These are phyloP conservation scores for Trematocara variabile DNA, from an alignment of 2,113 vertebrate genomes.

Conservation along the genomic window DNA sequence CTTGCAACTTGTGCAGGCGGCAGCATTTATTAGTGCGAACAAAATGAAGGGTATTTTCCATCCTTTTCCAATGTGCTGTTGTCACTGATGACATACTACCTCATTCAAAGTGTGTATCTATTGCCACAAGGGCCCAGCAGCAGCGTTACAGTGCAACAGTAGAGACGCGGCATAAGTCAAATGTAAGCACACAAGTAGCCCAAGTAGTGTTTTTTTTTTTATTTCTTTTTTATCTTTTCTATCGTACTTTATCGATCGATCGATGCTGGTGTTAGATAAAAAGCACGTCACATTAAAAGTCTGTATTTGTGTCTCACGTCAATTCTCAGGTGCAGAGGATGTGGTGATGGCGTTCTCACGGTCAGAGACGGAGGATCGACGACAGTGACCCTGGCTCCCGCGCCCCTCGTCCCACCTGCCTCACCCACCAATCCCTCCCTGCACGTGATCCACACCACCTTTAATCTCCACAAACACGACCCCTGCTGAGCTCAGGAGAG, in stretches of 20 bases:
- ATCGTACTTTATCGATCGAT: not conserved
- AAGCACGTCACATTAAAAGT: not conserved
- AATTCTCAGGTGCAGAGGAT: conserved; percentile 87
- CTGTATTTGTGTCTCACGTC: not conserved
- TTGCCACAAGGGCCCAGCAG: not conserved
- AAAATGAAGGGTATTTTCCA: not conserved
- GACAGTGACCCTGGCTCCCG: conserved; percentile 83
- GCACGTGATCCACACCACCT: conserved; percentile 31
- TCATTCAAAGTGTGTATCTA: not conserved
- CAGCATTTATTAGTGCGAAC: not conserved
- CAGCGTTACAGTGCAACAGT: not conserved
- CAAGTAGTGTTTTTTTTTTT: not conserved
- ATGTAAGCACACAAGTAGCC: not conserved
- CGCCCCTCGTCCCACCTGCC: not conserved
- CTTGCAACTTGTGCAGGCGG: not conserved
- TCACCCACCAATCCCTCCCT: not conserved
- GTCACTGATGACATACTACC: not conserved
- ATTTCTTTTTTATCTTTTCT: not conserved
- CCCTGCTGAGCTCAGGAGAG: conserved; percentile 65
- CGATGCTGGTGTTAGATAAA: not conserved
- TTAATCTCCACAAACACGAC: conserved; percentile 45
- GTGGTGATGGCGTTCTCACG: conserved; percentile 99
- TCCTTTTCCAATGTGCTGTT: not conserved
- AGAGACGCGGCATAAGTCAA: not conserved
- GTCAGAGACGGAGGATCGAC: conserved; percentile 94